Percentiles rank a stretch among this genome's conserved stretches.
Evolutionary conservation across 2,888 invertebrate species (phyloP).

Genomic region (Orthosia cruda): DNA sequence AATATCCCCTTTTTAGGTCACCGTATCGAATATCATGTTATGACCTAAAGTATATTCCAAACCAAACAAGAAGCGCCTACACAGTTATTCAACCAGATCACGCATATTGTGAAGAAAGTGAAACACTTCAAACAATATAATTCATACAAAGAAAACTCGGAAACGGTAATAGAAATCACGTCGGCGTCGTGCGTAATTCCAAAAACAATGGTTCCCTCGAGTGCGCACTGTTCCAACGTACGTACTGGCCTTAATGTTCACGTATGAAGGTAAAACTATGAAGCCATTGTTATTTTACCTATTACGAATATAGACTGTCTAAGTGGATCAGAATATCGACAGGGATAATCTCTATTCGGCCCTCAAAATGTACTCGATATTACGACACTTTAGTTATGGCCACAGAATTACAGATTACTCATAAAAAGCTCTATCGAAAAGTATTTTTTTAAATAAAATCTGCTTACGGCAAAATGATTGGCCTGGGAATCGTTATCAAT

Average conservation of each 20-base stretch:
- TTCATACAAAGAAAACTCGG: conserved; percentile 75
- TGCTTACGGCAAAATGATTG: conserved; percentile 24
- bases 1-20: background rate
- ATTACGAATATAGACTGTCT: conserved; percentile 50
- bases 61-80: conserved; percentile 1
- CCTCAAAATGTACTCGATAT: conserved; percentile 21
- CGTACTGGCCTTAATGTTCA: conserved; percentile 71
- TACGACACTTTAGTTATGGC: conserved; percentile 5
- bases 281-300: conserved; percentile 73
- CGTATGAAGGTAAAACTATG: conserved; percentile 75
- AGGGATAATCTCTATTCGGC: conserved; percentile 38
- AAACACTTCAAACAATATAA: conserved; percentile 68
- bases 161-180: conserved; percentile 81
- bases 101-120: conserved; percentile 61
- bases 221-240: conserved; percentile 71
- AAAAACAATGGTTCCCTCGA: conserved; percentile 81
- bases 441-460: conserved; percentile 24
- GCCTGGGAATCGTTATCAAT: conserved; percentile 21
- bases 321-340: conserved; percentile 48
- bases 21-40: conserved; percentile 13
- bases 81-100: conserved; percentile 56
- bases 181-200: conserved; percentile 72
- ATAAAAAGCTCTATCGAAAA: conserved; percentile 20
- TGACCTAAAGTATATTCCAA: conserved; percentile 28
- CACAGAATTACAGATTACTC: conserved; percentile 6